A percentile compares a stretch with the other conserved stretches of the same genome.
These are phyloP conservation scores for Drosophila tristis DNA, from an alignment of 1,140 invertebrate genomes.

Conservation along the genomic window DNA sequence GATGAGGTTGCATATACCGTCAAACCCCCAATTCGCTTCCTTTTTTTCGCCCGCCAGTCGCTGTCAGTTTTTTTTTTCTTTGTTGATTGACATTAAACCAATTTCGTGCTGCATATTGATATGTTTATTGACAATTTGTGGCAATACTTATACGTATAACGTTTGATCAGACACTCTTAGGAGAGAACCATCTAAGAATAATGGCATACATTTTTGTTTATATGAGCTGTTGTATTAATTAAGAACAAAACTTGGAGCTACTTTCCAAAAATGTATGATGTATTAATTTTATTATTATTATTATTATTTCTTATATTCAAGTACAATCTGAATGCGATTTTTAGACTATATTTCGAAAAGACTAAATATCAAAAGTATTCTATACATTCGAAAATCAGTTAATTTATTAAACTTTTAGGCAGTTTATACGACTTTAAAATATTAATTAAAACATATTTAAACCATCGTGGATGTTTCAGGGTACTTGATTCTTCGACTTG, in stretches of 20 bases:
- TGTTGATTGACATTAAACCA: constrained; percentile 73
- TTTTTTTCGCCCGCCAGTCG: not conserved
- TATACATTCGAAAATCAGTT: too few relatives aligned
- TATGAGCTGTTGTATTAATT: not conserved
- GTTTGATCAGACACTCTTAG: too few relatives aligned
- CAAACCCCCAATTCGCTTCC: too few relatives aligned
- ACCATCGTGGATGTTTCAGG: not conserved
- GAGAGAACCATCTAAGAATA: not conserved
- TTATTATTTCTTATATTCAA: too few relatives aligned
- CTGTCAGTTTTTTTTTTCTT: not conserved
- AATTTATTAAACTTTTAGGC: too few relatives aligned
- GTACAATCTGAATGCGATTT: not conserved
- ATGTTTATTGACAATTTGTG: constrained; percentile 72
- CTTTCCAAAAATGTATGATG: too few relatives aligned
- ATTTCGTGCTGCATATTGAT: constrained; percentile 71
- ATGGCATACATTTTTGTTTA: not conserved
- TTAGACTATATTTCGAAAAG: not conserved
- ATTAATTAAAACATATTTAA: too few relatives aligned
- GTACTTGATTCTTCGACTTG: constrained; percentile 4
- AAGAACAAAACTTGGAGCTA: too few relatives aligned
- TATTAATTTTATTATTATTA: too few relatives aligned
- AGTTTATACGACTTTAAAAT: too few relatives aligned
- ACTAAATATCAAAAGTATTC: too few relatives aligned
- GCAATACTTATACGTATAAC: not conserved
- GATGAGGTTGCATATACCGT: too few relatives aligned